A percentile compares a stretch with the other conserved stretches of the same genome.
phyloP scores from a whole-genome alignment of 2,797 vertebrate species.

The Alectoris magna region DNA sequence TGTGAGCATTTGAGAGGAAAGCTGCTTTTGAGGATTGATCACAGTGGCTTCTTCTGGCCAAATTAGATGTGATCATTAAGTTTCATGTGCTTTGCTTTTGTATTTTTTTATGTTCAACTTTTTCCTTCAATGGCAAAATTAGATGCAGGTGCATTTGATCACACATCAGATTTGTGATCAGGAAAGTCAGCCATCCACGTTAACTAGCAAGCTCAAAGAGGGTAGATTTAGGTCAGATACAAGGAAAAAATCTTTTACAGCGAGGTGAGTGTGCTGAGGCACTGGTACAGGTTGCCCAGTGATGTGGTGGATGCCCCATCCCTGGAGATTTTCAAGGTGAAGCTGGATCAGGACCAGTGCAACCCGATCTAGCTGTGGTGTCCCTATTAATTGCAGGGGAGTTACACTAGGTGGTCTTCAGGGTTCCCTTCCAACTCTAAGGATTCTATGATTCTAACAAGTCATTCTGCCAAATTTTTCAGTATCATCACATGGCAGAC shows the following conservation, averaged over 20 bases:
- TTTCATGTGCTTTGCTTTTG: not conserved
- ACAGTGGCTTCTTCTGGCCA: not conserved
- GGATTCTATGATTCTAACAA: too few species aligned
- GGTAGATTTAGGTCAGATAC: too few species aligned
- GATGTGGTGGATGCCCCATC: too few species aligned
- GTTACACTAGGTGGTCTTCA: too few species aligned
- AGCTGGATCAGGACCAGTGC: too few species aligned
- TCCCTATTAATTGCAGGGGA: too few species aligned
- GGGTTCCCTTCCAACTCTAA: too few species aligned
- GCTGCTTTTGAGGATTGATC: not conserved
- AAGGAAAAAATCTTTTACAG: too few species aligned
- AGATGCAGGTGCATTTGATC: not conserved
- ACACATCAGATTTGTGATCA: not conserved
- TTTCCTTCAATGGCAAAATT: not conserved
- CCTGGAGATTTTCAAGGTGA: too few species aligned
- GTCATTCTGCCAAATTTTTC: not conserved
- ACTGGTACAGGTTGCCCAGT: too few species aligned
- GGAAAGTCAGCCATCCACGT: not conserved
- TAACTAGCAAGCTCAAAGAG: not conserved
- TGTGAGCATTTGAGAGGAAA: not conserved
- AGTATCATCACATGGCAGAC: not conserved
- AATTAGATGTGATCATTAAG: not conserved
- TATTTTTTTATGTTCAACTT: constrained; percentile 11
- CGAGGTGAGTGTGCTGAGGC: too few species aligned
- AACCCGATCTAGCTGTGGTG: too few species aligned